Conservation (phyloP, 2,888 invertebrate species). For the Agrenia bidenticulata region DNA sequence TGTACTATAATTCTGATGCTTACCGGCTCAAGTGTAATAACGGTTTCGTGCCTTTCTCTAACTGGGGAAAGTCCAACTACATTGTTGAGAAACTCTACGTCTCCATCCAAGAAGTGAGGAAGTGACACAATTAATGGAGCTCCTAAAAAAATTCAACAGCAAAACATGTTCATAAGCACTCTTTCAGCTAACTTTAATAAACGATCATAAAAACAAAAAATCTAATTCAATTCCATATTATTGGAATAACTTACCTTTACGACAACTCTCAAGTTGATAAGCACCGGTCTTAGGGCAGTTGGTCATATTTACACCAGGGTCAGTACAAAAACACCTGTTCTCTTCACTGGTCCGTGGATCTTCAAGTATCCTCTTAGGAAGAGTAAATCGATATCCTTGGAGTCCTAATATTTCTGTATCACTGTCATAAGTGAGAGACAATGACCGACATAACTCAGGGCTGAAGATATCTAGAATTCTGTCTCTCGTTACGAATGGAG, state of each 20-base stretch:
- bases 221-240: too few relatives aligned
- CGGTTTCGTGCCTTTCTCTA: slow-evolving; percentile 38
- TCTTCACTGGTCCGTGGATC: slow-evolving; percentile 64
- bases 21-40: slow-evolving; percentile 43
- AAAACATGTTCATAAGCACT: background rate
- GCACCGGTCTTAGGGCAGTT: slow-evolving; percentile 40
- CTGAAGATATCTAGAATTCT: slow-evolving; percentile 34
- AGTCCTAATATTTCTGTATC: slow-evolving; percentile 63
- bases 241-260: slow-evolving; percentile 36
- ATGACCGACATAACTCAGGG: slow-evolving; percentile 57
- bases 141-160: slow-evolving; percentile 21
- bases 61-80: slow-evolving; percentile 38
- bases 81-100: slow-evolving; percentile 25
- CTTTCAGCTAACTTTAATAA: too few relatives aligned
- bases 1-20: background rate
- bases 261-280: slow-evolving; percentile 29
- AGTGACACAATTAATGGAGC: slow-evolving; percentile 37
- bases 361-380: slow-evolving; percentile 64
- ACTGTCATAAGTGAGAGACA: slow-evolving; percentile 62
- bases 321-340: slow-evolving; percentile 66
- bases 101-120: slow-evolving; percentile 52
- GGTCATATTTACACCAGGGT: slow-evolving; percentile 31
- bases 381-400: slow-evolving; percentile 62
- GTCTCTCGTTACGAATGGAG: slow-evolving; percentile 41
- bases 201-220: too few relatives aligned